Percentiles rank a stretch among this genome's conserved stretches.
These are phyloP conservation scores for Cryptoprocta ferox DNA, from an alignment of 2,797 vertebrate species.

Conservation along the genomic window DNA sequence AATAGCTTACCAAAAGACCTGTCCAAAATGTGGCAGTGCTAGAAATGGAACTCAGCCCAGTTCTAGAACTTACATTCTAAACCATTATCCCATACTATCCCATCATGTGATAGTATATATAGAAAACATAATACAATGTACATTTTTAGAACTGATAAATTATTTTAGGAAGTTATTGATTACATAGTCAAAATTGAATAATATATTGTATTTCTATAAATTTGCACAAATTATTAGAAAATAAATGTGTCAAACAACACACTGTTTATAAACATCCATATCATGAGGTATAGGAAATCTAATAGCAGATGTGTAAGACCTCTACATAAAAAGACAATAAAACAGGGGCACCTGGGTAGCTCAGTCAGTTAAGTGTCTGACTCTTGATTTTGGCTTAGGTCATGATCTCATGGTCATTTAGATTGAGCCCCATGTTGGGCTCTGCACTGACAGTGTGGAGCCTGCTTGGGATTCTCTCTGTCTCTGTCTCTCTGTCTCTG, in stretches of 20 bases:
- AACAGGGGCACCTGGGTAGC: too few species aligned
- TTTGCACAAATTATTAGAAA: not conserved
- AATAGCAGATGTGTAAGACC: not conserved
- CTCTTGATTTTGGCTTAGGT: too few species aligned
- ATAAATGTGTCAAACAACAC: not conserved
- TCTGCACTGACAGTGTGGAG: too few species aligned
- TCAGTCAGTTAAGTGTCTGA: too few species aligned
- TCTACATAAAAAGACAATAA: not conserved
- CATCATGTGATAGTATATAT: not conserved
- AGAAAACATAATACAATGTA: not conserved
- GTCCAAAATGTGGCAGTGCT: not conserved
- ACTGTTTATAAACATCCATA: not conserved
- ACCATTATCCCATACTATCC: not conserved
- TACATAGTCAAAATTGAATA: not conserved
- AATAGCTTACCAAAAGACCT: not conserved
- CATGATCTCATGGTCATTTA: too few species aligned
- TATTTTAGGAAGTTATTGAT: not conserved
- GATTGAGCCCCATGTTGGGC: too few species aligned
- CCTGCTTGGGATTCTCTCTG: too few species aligned
- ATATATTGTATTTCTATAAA: not conserved
- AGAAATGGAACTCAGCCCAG: not conserved
- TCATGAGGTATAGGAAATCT: not conserved
- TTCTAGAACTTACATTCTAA: not conserved
- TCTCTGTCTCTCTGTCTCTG: too few species aligned
- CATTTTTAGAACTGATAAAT: not conserved